Evolutionary conservation across 1,140 invertebrate genomes (phyloP).

Genomic region (Eufriesea mexicana): DNA sequence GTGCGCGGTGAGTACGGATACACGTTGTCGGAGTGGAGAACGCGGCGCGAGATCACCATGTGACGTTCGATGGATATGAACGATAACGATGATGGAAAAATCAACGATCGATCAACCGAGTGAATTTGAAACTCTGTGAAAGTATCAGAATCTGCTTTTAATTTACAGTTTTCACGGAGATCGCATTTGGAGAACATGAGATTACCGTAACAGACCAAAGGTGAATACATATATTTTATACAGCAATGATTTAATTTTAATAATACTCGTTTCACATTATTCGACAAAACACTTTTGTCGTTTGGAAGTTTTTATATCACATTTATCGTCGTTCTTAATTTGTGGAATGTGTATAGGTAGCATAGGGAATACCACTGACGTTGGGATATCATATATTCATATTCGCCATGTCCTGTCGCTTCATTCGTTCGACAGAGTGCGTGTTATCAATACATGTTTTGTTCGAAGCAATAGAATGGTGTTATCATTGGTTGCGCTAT

Average conservation of each 20-base stretch:
- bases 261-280: neutral
- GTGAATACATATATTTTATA: constrained; percentile 20
- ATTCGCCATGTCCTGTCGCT: neutral
- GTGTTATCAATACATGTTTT: neutral
- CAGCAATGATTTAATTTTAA: too few species aligned
- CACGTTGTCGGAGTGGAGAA: neutral
- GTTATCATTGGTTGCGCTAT: constrained; percentile 30
- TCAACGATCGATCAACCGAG: neutral
- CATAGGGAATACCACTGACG: constrained; percentile 18
- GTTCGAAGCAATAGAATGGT: constrained; percentile 53
- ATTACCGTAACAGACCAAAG: constrained; percentile 32
- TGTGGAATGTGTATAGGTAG: neutral
- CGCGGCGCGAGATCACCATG: constrained; percentile 44
- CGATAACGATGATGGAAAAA: neutral
- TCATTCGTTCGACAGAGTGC: neutral
- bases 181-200: constrained; percentile 42
- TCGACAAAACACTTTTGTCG: neutral
- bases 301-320: constrained; percentile 1
- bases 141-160: neutral
- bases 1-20: constrained; percentile 19
- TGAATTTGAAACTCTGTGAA: constrained; percentile 9
- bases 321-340: too few species aligned
- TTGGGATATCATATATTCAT: neutral
- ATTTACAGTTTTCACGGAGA: neutral
- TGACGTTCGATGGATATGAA: constrained; percentile 17